These are phyloP conservation scores for Neoitamus cyanurus DNA, from an alignment of 2,888 invertebrate genomes.

Conservation along the genomic window DNA sequence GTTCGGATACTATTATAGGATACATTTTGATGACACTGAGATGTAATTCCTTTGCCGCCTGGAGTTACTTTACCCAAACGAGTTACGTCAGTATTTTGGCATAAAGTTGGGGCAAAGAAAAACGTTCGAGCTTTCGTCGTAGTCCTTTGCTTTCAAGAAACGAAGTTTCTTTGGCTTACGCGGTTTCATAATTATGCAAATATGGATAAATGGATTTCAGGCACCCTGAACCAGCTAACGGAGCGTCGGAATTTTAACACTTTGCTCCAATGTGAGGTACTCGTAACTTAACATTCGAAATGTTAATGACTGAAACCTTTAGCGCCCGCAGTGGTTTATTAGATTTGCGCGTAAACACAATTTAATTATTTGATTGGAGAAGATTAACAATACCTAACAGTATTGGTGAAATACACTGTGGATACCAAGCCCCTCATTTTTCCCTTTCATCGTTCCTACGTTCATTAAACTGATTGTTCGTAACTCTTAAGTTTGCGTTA, in stretches of 20 bases:
- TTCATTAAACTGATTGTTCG: no score
- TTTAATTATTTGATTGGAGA: not conserved
- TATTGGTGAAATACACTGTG: no score
- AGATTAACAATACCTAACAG: not conserved
- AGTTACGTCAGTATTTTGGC: not conserved
- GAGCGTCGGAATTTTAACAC: not conserved
- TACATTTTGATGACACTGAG: not conserved
- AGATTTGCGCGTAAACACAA: not conserved
- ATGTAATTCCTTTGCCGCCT: not conserved
- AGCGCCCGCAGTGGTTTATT: not conserved
- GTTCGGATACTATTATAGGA: not conserved
- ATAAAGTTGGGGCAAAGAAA: not conserved
- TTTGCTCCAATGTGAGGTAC: not conserved
- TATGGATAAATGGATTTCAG: not conserved
- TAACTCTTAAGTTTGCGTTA: no score
- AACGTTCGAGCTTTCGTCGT: not conserved
- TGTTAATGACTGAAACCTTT: not conserved
- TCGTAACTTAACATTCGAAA: not conserved
- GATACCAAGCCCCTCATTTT: no score
- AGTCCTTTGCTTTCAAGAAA: not conserved
- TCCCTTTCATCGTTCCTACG: no score
- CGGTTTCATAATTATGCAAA: not conserved
- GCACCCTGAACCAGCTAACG: not conserved
- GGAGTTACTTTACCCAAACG: not conserved
- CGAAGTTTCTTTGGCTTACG: not conserved